Conservation (phyloP, 2,888 invertebrate genomes). For the Halictus quadricinctus region DNA sequence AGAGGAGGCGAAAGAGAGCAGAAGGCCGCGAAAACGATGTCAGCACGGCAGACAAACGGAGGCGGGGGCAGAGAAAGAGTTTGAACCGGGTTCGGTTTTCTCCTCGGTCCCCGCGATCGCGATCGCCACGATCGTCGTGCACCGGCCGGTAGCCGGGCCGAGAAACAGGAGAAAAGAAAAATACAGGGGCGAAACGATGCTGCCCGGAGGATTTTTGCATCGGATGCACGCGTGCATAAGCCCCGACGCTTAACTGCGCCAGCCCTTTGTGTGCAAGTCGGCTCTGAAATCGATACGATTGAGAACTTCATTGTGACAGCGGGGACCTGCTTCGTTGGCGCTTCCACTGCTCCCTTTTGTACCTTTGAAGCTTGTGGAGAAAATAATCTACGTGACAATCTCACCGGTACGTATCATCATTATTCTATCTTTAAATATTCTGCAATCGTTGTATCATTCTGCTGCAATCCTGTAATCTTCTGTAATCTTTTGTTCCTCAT, state of each 20-base stretch:
- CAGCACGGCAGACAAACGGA: conserved; percentile 62
- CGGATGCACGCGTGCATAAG: conserved; percentile 22
- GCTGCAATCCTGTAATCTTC: no score
- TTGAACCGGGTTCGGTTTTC: conserved; percentile 67
- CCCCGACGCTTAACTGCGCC: conserved; percentile 21
- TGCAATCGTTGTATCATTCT: no score
- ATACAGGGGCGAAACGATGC: conserved; percentile 49
- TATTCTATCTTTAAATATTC: no score
- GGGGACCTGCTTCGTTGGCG: background rate
- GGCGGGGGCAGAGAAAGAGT: conserved; percentile 67
- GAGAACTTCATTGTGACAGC: conserved; percentile 23
- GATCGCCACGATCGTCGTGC: conserved; percentile 63
- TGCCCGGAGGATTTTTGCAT: conserved; percentile 60
- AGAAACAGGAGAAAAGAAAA: conserved; percentile 33
- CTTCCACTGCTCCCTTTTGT: background rate
- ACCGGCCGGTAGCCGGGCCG: conserved; percentile 56
- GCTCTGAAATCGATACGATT: conserved; percentile 16
- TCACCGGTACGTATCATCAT: no score
- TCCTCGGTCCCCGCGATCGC: conserved; percentile 61
- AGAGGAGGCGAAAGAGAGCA: conserved; percentile 39
- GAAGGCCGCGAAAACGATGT: conserved; percentile 72
- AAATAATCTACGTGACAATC: no score
- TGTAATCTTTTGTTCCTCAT: no score
- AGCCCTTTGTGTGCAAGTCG: conserved; percentile 34
- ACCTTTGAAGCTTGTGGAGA: no score